These are phyloP conservation scores for Mellivora capensis DNA, from an alignment of 2,113 vertebrate species.

Conservation along the genomic window DNA sequence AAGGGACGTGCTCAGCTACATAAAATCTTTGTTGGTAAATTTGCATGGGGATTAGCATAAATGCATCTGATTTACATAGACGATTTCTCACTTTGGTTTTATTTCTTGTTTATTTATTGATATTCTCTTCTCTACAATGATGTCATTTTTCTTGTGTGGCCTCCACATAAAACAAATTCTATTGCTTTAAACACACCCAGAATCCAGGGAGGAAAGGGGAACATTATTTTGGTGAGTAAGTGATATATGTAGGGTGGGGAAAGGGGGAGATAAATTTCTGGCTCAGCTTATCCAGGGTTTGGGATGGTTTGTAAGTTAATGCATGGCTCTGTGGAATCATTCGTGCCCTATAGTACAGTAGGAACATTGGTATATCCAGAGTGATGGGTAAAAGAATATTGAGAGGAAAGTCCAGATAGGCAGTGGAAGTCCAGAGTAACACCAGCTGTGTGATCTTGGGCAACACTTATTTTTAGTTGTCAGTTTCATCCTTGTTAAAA, in stretches of 20 bases:
- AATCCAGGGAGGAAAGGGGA: neutral
- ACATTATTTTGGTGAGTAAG: neutral
- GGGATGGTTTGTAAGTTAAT: neutral
- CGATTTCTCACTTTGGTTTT: neutral
- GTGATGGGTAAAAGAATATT: neutral
- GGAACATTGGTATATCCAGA: neutral
- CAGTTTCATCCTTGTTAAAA: neutral
- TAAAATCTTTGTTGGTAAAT: neutral
- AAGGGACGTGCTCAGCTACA: neutral
- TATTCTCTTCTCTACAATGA: neutral
- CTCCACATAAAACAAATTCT: neutral
- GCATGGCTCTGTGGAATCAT: neutral
- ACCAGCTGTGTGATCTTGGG: neutral
- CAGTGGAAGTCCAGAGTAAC: neutral
- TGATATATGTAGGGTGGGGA: neutral
- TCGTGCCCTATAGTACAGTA: neutral
- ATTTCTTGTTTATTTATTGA: conserved; percentile 57
- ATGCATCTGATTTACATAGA: conserved; percentile 31
- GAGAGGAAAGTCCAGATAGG: neutral
- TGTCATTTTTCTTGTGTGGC: neutral
- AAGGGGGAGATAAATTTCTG: neutral
- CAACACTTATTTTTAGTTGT: neutral
- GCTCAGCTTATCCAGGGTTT: neutral
- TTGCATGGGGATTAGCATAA: conserved; percentile 52
- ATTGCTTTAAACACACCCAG: neutral